These are phyloP conservation scores for Drosophila fungiperda DNA, from an alignment of 2,888 invertebrate genomes.

Conservation along the genomic window DNA sequence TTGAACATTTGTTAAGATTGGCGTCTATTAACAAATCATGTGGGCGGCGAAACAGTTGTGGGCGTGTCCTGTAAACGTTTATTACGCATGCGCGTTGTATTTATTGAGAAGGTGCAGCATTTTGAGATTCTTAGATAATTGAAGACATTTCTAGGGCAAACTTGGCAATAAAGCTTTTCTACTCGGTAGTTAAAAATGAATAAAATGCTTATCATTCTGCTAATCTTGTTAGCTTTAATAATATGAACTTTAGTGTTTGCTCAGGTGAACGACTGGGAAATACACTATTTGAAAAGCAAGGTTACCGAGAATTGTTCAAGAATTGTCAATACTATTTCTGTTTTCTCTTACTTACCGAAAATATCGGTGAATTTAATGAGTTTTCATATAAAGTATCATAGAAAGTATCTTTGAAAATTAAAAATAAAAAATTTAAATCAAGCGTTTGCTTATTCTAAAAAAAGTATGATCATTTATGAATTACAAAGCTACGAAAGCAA, in stretches of 20 bases:
- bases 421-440: neutral
- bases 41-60: conserved; percentile 19
- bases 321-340: neutral
- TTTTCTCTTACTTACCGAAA: too few relatives aligned
- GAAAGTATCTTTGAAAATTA: neutral
- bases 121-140: conserved; percentile 57
- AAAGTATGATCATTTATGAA: neutral
- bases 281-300: neutral
- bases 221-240: neutral
- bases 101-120: conserved; percentile 51
- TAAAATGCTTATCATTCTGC: neutral
- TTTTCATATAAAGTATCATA: too few relatives aligned
- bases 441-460: neutral
- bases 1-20: conserved; percentile 53
- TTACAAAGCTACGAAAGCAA: neutral
- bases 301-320: neutral
- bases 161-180: neutral
- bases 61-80: conserved; percentile 19
- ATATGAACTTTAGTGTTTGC: neutral
- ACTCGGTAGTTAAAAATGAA: neutral
- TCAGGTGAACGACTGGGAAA: neutral
- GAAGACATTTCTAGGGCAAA: conserved; percentile 50
- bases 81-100: conserved; percentile 40
- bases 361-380: neutral
- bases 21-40: conserved; percentile 23